Evolutionary conservation across 2,797 vertebrate genomes (phyloP).

Genomic region (Cottoperca gobio): DNA sequence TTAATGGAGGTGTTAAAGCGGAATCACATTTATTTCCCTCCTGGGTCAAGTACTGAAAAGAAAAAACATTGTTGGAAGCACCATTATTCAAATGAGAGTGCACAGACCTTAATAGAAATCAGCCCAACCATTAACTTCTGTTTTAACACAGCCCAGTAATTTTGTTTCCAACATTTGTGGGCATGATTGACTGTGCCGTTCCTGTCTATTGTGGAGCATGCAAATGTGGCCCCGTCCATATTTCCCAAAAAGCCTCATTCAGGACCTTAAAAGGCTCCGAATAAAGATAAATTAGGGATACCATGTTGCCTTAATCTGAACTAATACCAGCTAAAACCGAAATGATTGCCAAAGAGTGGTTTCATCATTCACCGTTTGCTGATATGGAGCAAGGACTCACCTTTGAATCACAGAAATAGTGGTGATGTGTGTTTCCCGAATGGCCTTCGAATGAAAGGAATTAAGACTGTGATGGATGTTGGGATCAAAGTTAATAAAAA

Average conservation of each 20-base stretch:
- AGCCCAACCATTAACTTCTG: slow-evolving; percentile 78
- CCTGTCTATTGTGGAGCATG: slow-evolving; percentile 69
- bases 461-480: slow-evolving; percentile 7
- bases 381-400: slow-evolving; percentile 51
- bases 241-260: slow-evolving; percentile 76
- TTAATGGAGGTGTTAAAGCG: slow-evolving; percentile 80
- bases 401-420: slow-evolving; percentile 42
- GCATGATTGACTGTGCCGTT: slow-evolving; percentile 68
- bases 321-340: slow-evolving; percentile 73
- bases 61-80: slow-evolving; percentile 76
- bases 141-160: slow-evolving; percentile 76
- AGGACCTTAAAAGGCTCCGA: slow-evolving; percentile 74
- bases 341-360: slow-evolving; percentile 69
- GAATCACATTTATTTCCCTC: slow-evolving; percentile 77
- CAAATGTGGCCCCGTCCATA: slow-evolving; percentile 74
- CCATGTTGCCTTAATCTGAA: slow-evolving; percentile 73
- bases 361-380: slow-evolving; percentile 52
- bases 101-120: slow-evolving; percentile 83
- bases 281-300: slow-evolving; percentile 79
- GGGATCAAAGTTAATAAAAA: slow-evolving; percentile 28
- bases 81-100: slow-evolving; percentile 88
- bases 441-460: slow-evolving; percentile 41
- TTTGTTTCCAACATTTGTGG: slow-evolving; percentile 71
- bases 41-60: slow-evolving; percentile 78
- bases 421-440: slow-evolving; percentile 23